Evolutionary conservation across 1,140 invertebrate species (phyloP), one percentile per base, ranked within the genome.

Genomic region (honey bee (Apis mellifera)): DNA sequence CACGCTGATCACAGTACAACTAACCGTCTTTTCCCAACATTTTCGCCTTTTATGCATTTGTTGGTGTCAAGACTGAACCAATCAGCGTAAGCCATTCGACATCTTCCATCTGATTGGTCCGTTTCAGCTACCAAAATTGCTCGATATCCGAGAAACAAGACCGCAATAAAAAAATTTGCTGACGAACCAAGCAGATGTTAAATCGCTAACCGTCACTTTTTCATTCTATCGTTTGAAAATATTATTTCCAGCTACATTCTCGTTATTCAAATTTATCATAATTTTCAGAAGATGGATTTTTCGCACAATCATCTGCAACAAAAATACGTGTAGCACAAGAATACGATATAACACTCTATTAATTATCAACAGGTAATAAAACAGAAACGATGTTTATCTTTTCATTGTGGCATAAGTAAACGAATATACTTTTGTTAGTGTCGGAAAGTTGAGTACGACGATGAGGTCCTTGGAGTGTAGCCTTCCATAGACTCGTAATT

Each of bases 301-400:
- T 55, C 9, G 32, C 50, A 54, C 32, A 48, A 74, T 78, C 32
- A 71, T 78, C 48, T 54, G n/a, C 4, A n/a, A 26, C 50, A 52
- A 17, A 54, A 48, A 71, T 9, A 2, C 11, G 15, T 72, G 12
- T 23, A 69, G 9, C 13, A 69, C 68, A 78, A 71, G 54, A 11
- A 66, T 17, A n/a, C 50, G 77, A 32, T 9, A 66, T 66, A 69
- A 48, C 52, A 32, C 23, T 74, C 48, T 23, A n/a, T 57, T 81
- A 76, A 80, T 86, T 82, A 78, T 50, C 8, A 54, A 13, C 7
- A 54, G 80, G 68, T 48, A 86, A 86, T 86, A 59, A 85, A 86
- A 55, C 13, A 59, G 17, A 72, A 68, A 73, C 48, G 65, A 59
- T 59, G 72, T 50, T 21, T 19, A 71, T 26, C 7, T 19, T 52